Evolutionary conservation across 2,797 vertebrate species (phyloP), one percentile per base, ranked within the genome.

Genomic region (Ptychobarbus kaznakovi): DNA sequence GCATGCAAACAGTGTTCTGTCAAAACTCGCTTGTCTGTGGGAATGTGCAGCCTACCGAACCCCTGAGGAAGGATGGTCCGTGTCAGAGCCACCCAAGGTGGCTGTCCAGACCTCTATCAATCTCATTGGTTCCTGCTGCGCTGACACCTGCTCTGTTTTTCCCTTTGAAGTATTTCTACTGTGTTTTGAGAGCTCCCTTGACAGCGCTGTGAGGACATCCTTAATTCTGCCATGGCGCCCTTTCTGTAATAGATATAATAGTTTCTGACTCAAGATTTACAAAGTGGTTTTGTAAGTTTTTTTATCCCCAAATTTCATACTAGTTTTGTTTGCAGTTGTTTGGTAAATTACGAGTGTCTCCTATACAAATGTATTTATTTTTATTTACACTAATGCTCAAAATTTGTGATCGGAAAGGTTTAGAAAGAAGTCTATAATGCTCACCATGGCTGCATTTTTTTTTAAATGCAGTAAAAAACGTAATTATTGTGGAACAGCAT

Each of bases 91-190:
- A 87, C 77, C 69, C 49, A 32, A 35, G 66, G 84, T 74, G 51
- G 72, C 80, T 87, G 81, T 76, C 51, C 28, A 80, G 86, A 83
- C 69, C 75, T 87, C 81, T 73, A 40, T 82, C 63, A 74, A 74
- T 87, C 73, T 76, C 53, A 40, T 40, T 42, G 22, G 69, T 56
- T 80, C 28, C 56, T 66, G 56, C 79, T 66, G 58, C 66, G 40
- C 20, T 74, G 49, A 46, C 38, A 46, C 80, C 51, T 12, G 6
- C 9, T 32, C 68, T 46, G 16, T 44, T 38, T 70, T 72, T 74
- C 15, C 44, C 72, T 80, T 74, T 83, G 69, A 85, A 75, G 42
- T 72, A 49, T 63, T 76, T 79, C 25, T 15, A 40, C 49, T 46
- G 65, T 69, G 53, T 72, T 82, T 61, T 82, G 68, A 70, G 16